phyloP scores from a whole-genome alignment of 2,797 vertebrate species.

The Acanthurus leucopareius region DNA sequence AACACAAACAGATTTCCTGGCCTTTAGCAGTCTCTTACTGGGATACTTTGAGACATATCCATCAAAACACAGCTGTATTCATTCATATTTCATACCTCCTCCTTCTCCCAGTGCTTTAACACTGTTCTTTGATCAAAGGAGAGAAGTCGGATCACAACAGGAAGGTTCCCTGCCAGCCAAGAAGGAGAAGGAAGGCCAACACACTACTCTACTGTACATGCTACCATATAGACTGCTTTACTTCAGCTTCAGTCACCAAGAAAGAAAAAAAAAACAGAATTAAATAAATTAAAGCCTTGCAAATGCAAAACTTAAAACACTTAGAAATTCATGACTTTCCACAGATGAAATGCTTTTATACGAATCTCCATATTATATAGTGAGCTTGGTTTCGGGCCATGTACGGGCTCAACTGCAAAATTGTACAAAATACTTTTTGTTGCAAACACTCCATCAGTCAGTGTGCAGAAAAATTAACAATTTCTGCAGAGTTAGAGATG shows the following conservation, averaged over 20 bases:
- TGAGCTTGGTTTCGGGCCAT: constrained; percentile 39
- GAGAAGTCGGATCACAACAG: constrained; percentile 85
- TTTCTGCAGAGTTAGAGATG: constrained; percentile 56
- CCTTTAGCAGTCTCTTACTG: constrained; percentile 87
- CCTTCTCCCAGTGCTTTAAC: constrained; percentile 86
- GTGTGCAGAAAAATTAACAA: constrained; percentile 49
- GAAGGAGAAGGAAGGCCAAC: constrained; percentile 78
- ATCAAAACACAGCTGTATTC: constrained; percentile 87
- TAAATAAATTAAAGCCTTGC: constrained; percentile 38
- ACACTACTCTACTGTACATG: constrained; percentile 64
- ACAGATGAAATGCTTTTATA: constrained; percentile 44
- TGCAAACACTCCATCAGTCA: constrained; percentile 59
- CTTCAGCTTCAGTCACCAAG: constrained; percentile 50
- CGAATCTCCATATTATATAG: constrained; percentile 47
- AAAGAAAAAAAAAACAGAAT: constrained; percentile 21
- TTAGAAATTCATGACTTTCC: constrained; percentile 53
- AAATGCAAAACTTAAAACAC: constrained; percentile 55
- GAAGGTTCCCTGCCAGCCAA: constrained; percentile 86
- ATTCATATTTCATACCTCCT: constrained; percentile 88
- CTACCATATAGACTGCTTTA: constrained; percentile 54
- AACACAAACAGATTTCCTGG: constrained; percentile 87
- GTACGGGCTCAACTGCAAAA: constrained; percentile 36
- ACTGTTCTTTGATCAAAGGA: constrained; percentile 87
- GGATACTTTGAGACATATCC: constrained; percentile 86
- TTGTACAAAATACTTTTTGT: constrained; percentile 60